A percentile compares a stretch with the other conserved stretches of the same genome.
Evolutionary conservation across 2,113 vertebrate species (phyloP).

Genomic region (Oreochromis niloticus): DNA sequence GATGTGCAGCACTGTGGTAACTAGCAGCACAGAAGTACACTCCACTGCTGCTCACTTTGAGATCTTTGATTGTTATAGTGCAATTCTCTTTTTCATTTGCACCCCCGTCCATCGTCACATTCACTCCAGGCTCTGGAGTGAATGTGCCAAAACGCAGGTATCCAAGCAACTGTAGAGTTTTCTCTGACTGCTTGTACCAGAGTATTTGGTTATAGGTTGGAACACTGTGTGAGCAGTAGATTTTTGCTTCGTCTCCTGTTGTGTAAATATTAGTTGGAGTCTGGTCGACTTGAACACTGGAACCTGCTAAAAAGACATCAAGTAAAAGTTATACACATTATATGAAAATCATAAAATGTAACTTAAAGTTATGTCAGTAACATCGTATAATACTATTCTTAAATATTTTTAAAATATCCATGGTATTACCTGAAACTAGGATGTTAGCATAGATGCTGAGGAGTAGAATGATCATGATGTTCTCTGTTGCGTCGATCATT

Average conservation of each 20-base stretch:
- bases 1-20: not conserved
- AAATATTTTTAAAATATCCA: not conserved
- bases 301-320: not conserved
- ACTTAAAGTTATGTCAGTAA: not conserved
- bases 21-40: not conserved
- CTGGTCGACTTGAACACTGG: not conserved
- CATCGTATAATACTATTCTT: rapidly evolving
- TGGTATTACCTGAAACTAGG: rapidly evolving
- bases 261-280: not conserved
- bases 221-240: conserved; percentile 27
- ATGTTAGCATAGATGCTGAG: not conserved
- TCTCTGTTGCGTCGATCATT: rapidly evolving
- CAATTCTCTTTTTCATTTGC: not conserved
- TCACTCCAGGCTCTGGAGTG: not conserved
- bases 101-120: not conserved
- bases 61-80: not conserved
- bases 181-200: conserved; percentile 29
- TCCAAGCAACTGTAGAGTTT: not conserved
- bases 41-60: not conserved
- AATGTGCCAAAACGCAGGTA: not conserved
- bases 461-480: not conserved
- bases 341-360: not conserved
- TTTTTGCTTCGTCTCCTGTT: not conserved
- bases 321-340: not conserved
- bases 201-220: not conserved